phyloP scores from a whole-genome alignment of 2,888 invertebrate species.

The Cetonia aurata region DNA sequence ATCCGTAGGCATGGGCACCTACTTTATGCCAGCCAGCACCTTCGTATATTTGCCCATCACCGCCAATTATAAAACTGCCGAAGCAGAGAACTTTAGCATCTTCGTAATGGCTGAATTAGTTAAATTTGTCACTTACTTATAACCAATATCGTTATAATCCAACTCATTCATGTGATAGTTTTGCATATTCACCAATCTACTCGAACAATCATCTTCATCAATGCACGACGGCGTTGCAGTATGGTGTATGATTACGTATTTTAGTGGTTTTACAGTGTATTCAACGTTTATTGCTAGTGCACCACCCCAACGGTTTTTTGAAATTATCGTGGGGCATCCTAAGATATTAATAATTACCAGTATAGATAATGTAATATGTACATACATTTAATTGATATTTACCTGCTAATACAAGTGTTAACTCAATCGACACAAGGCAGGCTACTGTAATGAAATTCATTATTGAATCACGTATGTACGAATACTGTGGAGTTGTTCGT shows the following conservation, averaged over 20 bases:
- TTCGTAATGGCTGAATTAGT: background rate
- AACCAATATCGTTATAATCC: slow-evolving; percentile 71
- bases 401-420: slow-evolving; percentile 2
- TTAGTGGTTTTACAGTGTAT: slow-evolving; percentile 70
- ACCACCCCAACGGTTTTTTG: slow-evolving; percentile 74
- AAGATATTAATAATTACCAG: background rate
- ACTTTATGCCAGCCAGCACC: slow-evolving; percentile 72
- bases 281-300: slow-evolving; percentile 66
- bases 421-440: background rate
- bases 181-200: slow-evolving; percentile 66
- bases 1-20: slow-evolving; percentile 71
- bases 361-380: too few relatives aligned
- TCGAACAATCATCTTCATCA: slow-evolving; percentile 65
- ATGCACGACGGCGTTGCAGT: slow-evolving; percentile 69
- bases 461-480: background rate
- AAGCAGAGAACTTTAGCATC: slow-evolving; percentile 35
- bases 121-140: slow-evolving; percentile 67
- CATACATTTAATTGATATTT: background rate
- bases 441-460: background rate
- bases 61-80: slow-evolving; percentile 72
- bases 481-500: too few relatives aligned
- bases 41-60: slow-evolving; percentile 73
- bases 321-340: slow-evolving; percentile 70
- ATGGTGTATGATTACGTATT: slow-evolving; percentile 71
- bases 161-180: slow-evolving; percentile 68